Evolutionary conservation across 2,797 vertebrate species (phyloP).

Genomic region (Pangasius sanitwongsei): DNA sequence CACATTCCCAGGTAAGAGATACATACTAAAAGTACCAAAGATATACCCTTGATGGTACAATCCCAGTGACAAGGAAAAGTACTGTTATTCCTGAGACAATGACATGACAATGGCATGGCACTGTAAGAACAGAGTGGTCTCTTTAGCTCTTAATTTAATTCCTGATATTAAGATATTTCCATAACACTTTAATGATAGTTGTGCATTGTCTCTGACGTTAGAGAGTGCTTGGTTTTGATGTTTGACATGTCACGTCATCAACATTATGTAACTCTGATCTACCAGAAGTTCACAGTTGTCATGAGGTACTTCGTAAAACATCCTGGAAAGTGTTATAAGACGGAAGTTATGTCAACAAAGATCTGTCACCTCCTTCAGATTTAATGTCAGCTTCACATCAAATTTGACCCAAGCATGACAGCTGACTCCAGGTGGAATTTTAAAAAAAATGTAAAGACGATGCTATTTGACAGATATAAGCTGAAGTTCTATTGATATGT

Average conservation of each 20-base stretch:
- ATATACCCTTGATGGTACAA: not conserved
- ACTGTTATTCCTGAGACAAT: not conserved
- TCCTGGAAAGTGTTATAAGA: not conserved
- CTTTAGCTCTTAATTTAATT: not conserved
- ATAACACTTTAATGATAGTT: not conserved
- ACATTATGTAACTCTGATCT: not conserved
- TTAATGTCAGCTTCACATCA: not conserved
- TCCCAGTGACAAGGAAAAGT: not conserved
- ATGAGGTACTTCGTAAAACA: not conserved
- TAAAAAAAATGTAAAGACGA: not conserved
- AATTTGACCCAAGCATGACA: too few species aligned
- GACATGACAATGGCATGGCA: not conserved
- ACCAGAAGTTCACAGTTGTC: not conserved
- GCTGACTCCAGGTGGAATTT: not conserved
- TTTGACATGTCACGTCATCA: not conserved
- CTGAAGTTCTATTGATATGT: not conserved
- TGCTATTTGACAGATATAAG: not conserved
- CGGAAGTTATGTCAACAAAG: not conserved
- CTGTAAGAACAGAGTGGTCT: not conserved
- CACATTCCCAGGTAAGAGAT: not conserved
- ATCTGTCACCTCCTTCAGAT: not conserved
- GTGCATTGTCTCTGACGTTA: not conserved
- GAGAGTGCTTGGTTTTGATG: not conserved
- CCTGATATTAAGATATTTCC: not conserved
- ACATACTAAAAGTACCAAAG: not conserved